Evolutionary conservation across 2,113 vertebrate genomes (phyloP), one percentile per base, ranked within the genome.

Genomic region (Heloderma charlesbogerti): DNA sequence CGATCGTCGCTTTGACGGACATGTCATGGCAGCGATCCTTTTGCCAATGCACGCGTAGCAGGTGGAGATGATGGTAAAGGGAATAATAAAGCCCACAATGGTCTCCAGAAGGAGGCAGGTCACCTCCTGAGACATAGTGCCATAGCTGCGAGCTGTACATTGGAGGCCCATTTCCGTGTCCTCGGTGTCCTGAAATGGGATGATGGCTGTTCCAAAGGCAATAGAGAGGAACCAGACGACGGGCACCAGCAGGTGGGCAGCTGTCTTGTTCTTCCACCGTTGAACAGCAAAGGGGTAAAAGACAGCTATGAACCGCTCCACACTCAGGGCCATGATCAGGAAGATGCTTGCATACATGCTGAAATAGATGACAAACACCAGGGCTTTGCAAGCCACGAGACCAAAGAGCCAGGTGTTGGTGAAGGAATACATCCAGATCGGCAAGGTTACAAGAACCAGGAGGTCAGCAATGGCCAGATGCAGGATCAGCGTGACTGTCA

Each of bases 401-500:
- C 96, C 97, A 86, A 97, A 96, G 78, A 92, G 6, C 97, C 97
- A 97, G 0, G 91, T 86, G 29, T 92, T 89, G 6, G 94, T 94
- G 40, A 98, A 96, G 48, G 97, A 95, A 40, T 97, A 96, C 89
- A 98, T 97, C 97, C 97, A 98, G 2, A 97, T 5, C 0, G 97
- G 97, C 91, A 98, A 92, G 57, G 94, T 96, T 80, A 97, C 63
- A 72, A 98, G 95, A 0, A 96, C 95, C 81, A 97, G 93, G 54
- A 97, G 90, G 86, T 98, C 97, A 16, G 97, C 96, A 74, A 97
- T 57, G 18, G 97, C 97, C 91, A 98, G 94, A 87, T 97, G 97
- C 86, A 97, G 86, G 93, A 98, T 97, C 84, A 98, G 94, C 79
- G 95, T 80, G 27, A 97, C 95, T 0, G 97, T 97, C 60, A 95